A percentile compares a stretch with the other conserved stretches of the same genome.
These are phyloP conservation scores for Anarrhichthys ocellatus DNA, from an alignment of 2,113 vertebrate genomes.

Conservation along the genomic window DNA sequence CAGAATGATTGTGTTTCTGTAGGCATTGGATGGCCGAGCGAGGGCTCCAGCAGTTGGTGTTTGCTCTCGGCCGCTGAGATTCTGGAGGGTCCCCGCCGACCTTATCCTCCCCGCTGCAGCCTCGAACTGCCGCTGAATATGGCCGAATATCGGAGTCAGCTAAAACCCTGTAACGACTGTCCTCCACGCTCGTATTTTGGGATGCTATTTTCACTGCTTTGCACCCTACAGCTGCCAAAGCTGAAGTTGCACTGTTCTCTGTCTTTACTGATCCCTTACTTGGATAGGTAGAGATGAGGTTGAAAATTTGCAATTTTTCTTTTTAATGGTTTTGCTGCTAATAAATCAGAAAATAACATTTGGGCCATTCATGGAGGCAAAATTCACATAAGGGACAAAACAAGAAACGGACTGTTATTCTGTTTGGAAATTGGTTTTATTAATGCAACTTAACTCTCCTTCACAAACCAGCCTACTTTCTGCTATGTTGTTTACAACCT, in stretches of 20 bases:
- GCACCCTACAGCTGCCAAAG: too few relatives aligned
- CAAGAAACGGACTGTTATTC: constrained; percentile 9
- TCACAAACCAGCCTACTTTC: constrained; percentile 17
- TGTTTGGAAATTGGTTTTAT: constrained; percentile 35
- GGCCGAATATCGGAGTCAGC: neutral
- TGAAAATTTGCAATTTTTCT: neutral
- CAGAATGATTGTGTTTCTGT: neutral
- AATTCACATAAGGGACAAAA: constrained; percentile 17
- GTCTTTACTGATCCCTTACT: too few relatives aligned
- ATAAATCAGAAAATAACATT: constrained; percentile 1
- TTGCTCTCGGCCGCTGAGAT: too few relatives aligned
- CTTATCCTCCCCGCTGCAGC: neutral
- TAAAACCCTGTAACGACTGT: too few relatives aligned
- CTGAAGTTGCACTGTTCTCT: too few relatives aligned
- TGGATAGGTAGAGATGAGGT: neutral
- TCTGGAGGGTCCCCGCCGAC: neutral
- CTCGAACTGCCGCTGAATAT: neutral
- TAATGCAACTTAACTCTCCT: constrained; percentile 22
- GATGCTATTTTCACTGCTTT: too few relatives aligned
- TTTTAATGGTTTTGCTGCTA: constrained; percentile 3
- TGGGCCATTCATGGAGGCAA: neutral
- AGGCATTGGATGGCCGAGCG: too few relatives aligned
- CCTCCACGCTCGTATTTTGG: too few relatives aligned
- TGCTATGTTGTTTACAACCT: constrained; percentile 46
- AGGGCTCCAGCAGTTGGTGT: neutral